Conservation (phyloP, 2,113 vertebrate species). For the Eonycteris spelaea region DNA sequence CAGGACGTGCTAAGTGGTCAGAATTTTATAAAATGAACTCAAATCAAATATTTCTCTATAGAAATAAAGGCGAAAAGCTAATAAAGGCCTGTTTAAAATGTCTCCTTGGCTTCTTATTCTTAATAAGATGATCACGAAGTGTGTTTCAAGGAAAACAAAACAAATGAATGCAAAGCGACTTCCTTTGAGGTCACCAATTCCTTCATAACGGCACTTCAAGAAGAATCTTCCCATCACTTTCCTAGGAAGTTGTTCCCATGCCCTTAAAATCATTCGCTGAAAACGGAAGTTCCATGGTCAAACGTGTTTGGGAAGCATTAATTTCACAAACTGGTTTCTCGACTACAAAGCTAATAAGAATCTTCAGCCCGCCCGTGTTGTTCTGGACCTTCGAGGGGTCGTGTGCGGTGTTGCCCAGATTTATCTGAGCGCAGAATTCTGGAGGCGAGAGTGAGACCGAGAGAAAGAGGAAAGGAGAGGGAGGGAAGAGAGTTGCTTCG, state of each 20-base stretch:
- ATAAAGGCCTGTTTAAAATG: background rate
- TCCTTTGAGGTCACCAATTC: background rate
- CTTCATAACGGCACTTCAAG: background rate
- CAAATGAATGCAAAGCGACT: background rate
- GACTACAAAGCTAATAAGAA: constrained; percentile 5
- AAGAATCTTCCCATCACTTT: background rate
- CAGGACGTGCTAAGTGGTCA: background rate
- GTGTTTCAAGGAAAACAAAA: constrained; percentile 21
- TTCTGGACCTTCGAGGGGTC: background rate
- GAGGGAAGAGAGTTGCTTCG: background rate
- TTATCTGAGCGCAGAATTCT: background rate
- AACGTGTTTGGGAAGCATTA: constrained; percentile 25
- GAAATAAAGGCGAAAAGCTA: background rate
- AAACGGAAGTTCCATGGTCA: constrained; percentile 30
- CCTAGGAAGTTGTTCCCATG: background rate
- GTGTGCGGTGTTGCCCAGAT: background rate
- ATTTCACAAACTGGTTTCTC: constrained; percentile 13
- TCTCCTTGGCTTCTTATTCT: background rate
- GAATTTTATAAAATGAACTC: background rate
- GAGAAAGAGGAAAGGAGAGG: background rate
- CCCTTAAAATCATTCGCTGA: background rate
- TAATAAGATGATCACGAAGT: background rate
- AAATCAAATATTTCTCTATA: background rate
- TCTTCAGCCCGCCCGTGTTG: background rate
- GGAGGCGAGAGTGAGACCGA: rapidly evolving